A percentile compares a stretch with the other conserved stretches of the same genome.
phyloP scores from a whole-genome alignment of 2,797 vertebrate species.

The Pristis pectinata region DNA sequence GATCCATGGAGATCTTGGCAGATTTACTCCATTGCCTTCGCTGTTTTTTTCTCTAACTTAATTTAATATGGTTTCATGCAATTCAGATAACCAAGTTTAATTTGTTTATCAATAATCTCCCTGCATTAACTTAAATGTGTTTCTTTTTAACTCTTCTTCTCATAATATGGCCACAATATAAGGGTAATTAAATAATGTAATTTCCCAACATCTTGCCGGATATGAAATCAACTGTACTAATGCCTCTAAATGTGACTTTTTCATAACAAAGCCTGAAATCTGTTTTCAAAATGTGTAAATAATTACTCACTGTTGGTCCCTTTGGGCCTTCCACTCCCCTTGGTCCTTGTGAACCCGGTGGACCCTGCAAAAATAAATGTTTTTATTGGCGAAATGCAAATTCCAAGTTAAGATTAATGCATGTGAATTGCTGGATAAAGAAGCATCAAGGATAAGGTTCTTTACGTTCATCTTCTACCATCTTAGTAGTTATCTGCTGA shows the following conservation, averaged over 20 bases:
- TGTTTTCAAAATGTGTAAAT: neutral
- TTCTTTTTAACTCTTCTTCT: neutral
- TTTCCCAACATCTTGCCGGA: neutral
- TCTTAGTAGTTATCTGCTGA: neutral
- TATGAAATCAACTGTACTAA: neutral
- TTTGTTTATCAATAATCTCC: neutral
- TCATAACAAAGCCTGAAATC: no score
- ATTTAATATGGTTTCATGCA: no score
- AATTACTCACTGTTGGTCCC: slow-evolving; percentile 52
- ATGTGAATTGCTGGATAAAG: neutral
- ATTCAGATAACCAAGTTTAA: no score
- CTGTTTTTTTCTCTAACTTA: no score
- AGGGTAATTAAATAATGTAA: neutral
- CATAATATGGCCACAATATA: neutral
- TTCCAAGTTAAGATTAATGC: neutral
- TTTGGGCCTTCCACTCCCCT: slow-evolving; percentile 82
- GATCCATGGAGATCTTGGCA: no score
- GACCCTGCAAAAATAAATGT: slow-evolving; percentile 62
- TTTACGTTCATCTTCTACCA: neutral
- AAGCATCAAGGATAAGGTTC: neutral
- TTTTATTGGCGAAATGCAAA: neutral
- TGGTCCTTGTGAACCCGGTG: slow-evolving; percentile 79
- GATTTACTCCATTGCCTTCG: no score
- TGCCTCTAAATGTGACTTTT: neutral
- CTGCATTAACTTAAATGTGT: neutral